Base-by-base conservation (phyloP, 2,888 invertebrate genomes). In the Clanis bilineata region DNA sequence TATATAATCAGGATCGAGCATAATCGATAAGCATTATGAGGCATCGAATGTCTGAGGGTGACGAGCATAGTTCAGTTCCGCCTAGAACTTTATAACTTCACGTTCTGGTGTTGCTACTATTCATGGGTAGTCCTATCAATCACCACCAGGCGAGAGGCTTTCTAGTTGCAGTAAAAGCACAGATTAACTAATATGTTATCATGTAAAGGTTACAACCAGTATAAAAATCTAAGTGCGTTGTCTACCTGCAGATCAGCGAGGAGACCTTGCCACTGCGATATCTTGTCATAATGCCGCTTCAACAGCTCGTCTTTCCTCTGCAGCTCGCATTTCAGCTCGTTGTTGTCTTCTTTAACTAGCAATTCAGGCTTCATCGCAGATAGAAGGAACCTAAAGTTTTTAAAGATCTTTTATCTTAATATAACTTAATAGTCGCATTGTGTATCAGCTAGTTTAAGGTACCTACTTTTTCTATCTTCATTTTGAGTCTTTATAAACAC, bases 281-380 rank as follows among this genome's bases (percentile, higher is more conserved):
- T 95, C 82, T 98, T 97, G 65, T 98, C 98, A 76, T 97, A 96
- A 77, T 98, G 98, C 60, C 97, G 94, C 71, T 97, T 95, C 15
- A 98, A 92, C 2, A 98, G 88, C 58, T 96, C 96, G 64, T 98
- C 98, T 82, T 98, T 98, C n/a, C 98, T 93, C 10, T 95, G 94
- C 58, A 98, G 92, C 85, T 98, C 98, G 63, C 95, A 93, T 71
- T 95, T 95, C 25, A 98, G 87, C 80, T 98, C 98, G 69, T 94
- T 95, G 71, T 97, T 97, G 77, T 98, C 98, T 63, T 98, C 98
- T 84, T 97, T 97, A 2, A 98, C 94, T 23, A 98, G 94, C 77
- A 98, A 94, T 82, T 98, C 98, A 0, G 98, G 98, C 77, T 98
- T 97, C 68, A 98, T 93, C 0, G 97, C 96, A 0, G 98, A 98